phyloP scores from a whole-genome alignment of 2,888 invertebrate species.

The Amblyjoppa fuscipennis region DNA sequence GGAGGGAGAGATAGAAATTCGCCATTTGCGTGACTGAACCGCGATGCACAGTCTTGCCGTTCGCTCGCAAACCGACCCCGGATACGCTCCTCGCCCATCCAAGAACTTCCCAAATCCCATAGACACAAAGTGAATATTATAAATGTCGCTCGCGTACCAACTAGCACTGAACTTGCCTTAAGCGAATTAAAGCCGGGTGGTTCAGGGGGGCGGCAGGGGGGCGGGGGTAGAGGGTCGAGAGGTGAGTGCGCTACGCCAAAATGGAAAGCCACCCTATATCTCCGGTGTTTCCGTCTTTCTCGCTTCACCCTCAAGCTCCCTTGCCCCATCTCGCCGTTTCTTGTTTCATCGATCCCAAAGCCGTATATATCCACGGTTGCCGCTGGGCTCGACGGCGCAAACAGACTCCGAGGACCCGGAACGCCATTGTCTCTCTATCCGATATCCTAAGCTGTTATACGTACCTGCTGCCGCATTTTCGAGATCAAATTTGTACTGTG shows the following conservation, averaged over 20 bases:
- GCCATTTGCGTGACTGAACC: conserved; percentile 49
- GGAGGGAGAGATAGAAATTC: background rate
- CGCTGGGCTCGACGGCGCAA: conserved; percentile 49
- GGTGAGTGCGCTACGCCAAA: conserved; percentile 49
- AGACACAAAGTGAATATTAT: conserved; percentile 70
- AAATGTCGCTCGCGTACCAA: conserved; percentile 75
- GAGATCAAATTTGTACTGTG: conserved; percentile 34
- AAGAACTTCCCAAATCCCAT: conserved; percentile 66
- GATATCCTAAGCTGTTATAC: conserved; percentile 5
- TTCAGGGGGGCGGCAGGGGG: conserved; percentile 23
- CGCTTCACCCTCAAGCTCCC: conserved; percentile 2
- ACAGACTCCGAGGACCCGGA: conserved; percentile 34
- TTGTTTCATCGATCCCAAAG: conserved; percentile 20
- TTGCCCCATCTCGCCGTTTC: conserved; percentile 46
- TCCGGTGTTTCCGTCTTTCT: background rate
- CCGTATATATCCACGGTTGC: conserved; percentile 20
- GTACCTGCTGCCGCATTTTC: conserved; percentile 14
- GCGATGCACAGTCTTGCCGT: conserved; percentile 46
- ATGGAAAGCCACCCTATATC: conserved; percentile 53
- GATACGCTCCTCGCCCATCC: conserved; percentile 60
- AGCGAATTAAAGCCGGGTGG: conserved; percentile 73
- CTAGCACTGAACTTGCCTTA: conserved; percentile 75
- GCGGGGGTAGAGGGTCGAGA: background rate
- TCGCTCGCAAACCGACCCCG: conserved; percentile 32
- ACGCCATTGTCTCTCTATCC: conserved; percentile 13